These are phyloP conservation scores for Antechinus flavipes DNA, from an alignment of 2,113 vertebrate genomes.

Conservation along the genomic window DNA sequence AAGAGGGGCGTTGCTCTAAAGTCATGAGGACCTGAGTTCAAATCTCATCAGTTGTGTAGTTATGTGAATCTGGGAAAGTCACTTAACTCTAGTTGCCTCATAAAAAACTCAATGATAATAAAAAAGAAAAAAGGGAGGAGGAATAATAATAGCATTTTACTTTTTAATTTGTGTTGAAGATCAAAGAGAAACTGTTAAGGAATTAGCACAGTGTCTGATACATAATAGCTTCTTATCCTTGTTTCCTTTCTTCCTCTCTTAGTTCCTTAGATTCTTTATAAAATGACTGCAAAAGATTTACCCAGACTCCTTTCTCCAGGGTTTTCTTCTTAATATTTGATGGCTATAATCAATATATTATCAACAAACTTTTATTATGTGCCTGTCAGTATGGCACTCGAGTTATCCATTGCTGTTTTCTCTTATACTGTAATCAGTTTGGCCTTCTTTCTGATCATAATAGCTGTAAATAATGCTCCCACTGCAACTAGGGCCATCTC, in stretches of 20 bases:
- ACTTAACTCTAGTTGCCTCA: too few species aligned
- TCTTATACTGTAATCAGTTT: neutral
- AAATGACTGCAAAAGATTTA: neutral
- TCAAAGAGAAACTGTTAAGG: neutral
- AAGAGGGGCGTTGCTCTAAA: too few species aligned
- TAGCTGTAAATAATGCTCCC: neutral
- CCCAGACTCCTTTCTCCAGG: neutral
- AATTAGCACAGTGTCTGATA: neutral
- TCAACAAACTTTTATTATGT: neutral
- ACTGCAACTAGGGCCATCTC: too few species aligned
- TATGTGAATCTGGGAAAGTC: too few species aligned
- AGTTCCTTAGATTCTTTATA: neutral
- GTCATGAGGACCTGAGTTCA: too few species aligned
- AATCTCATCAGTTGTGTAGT: too few species aligned
- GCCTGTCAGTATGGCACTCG: neutral
- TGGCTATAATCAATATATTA: neutral
- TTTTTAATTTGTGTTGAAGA: neutral
- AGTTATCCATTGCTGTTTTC: neutral
- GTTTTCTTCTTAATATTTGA: neutral
- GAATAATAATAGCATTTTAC: neutral
- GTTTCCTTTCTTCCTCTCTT: neutral
- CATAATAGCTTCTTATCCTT: neutral
- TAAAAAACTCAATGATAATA: too few species aligned
- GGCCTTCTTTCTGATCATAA: neutral
- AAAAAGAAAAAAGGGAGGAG: too few species aligned